Conservation (phyloP, 2,888 invertebrate genomes). For the Yponomeuta sedellus region DNA sequence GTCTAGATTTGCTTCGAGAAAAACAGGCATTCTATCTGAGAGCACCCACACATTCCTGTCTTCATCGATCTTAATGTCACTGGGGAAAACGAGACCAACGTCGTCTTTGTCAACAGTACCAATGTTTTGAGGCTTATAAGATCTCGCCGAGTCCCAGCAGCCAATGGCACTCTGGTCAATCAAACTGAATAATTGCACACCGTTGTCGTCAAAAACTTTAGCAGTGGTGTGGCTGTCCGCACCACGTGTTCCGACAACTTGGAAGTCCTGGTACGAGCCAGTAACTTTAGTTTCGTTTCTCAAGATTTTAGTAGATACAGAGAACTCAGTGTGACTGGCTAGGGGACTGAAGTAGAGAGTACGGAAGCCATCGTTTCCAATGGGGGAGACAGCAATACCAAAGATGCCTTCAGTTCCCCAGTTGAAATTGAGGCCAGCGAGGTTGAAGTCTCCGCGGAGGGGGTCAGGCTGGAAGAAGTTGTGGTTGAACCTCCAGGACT, state of each 20-base stretch:
- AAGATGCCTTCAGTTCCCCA: conserved; percentile 91
- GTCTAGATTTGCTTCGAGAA: conserved; percentile 81
- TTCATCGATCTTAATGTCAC: conserved; percentile 86
- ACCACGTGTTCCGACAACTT: conserved; percentile 80
- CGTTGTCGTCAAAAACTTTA: conserved; percentile 84
- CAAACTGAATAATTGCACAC: conserved; percentile 85
- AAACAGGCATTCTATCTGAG: conserved; percentile 89
- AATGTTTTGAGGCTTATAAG: conserved; percentile 80
- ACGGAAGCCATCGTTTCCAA: conserved; percentile 80
- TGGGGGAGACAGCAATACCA: conserved; percentile 83
- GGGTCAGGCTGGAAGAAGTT: conserved; percentile 90
- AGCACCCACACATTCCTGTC: conserved; percentile 86
- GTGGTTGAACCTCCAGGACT: conserved; percentile 87
- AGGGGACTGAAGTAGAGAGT: conserved; percentile 87
- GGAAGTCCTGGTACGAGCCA: conserved; percentile 83
- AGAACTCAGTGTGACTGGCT: conserved; percentile 86
- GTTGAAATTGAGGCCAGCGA: conserved; percentile 88
- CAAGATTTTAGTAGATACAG: conserved; percentile 84
- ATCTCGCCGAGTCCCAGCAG: conserved; percentile 85
- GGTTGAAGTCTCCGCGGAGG: conserved; percentile 84
- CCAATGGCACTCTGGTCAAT: conserved; percentile 89
- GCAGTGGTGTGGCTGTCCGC: conserved; percentile 83
- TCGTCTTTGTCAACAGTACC: conserved; percentile 86
- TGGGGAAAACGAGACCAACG: conserved; percentile 84
- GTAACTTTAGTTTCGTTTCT: conserved; percentile 81